Evolutionary conservation across 2,797 vertebrate species (phyloP).

Genomic region (Dicrostonyx torquatus): DNA sequence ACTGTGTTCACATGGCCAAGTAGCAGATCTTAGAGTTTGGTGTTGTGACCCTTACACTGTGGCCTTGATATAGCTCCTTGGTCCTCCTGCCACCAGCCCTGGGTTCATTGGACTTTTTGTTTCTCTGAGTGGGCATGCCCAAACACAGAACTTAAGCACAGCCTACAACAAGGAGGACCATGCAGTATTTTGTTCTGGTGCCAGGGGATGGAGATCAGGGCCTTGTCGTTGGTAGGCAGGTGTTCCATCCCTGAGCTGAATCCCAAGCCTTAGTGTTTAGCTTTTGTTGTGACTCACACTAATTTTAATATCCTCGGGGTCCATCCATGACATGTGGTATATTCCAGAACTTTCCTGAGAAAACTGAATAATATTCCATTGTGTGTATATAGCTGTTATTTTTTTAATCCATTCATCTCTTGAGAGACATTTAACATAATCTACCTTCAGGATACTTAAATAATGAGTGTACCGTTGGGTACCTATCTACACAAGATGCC

Average conservation of each 20-base stretch:
- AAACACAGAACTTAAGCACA: background rate
- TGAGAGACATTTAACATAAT: background rate
- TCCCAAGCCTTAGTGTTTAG: background rate
- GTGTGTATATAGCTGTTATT: background rate
- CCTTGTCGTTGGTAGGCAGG: background rate
- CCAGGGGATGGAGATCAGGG: background rate
- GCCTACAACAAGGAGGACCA: background rate
- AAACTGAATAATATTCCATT: background rate
- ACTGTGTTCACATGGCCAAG: background rate
- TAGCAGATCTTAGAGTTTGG: background rate
- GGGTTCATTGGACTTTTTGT: background rate
- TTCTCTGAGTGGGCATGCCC: background rate
- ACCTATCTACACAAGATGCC: background rate
- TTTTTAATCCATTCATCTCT: background rate
- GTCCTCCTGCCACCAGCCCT: accelerated
- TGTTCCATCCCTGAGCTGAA: background rate
- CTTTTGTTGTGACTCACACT: background rate
- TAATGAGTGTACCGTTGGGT: background rate
- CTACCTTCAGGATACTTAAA: background rate
- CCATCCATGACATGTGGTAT: background rate
- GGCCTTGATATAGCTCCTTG: accelerated
- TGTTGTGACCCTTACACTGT: background rate
- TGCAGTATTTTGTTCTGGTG: background rate
- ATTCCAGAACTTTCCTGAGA: background rate
- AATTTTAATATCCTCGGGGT: background rate